Base-by-base conservation (phyloP, 2,113 vertebrate genomes). In the Actenoides hombroni region DNA sequence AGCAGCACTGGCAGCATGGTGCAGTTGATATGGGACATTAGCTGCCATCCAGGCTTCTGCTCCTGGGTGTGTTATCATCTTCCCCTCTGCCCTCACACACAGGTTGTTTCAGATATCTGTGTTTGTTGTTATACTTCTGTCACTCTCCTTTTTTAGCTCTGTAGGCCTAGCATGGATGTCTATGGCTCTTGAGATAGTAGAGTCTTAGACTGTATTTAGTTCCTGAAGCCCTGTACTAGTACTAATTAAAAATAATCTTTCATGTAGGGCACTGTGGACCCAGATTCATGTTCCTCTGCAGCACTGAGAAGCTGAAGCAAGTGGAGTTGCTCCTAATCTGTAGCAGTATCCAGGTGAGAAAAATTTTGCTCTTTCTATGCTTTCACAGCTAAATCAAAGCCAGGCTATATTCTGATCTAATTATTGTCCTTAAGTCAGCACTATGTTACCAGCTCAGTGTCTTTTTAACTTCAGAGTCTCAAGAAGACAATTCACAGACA, bases 401-500 rank as follows among this genome's bases (percentile, higher is more conserved):
- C 70, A 51, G 61, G 53, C 42, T 73, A 10, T 68, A 57, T 51
- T 82, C 29, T 78, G 37, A 71, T 44, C 80, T 90, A 75, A 86
- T 86, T 88, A 60, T 5, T 82, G 74, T 18, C 42, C 61, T 84
- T 82, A 83, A 74, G 79, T 79, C 70, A 69, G 68, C 51, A 81
- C 29, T 2, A 3, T 73, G 70, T 90, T 74, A 84, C 65, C 31
- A 92, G 48, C 71, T 91, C 60, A 33, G 61, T 39, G 29, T 64
- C 48, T 83, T 94, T 80, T 80, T 53, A 86, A 81, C 64, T 76
- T 90, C 69, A 48, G 57, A 53, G 21, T 33, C 42, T 90, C 9
- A 1, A 91, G 80, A 95, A 93, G 88, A 84, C 65, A 92, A 89
- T 75, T 86, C 83, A 83, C 75, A 94, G 87, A 69, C 60, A 81